Conservation (phyloP, 1,140 invertebrate species). For the Zaprionus kolodkinae region DNA sequence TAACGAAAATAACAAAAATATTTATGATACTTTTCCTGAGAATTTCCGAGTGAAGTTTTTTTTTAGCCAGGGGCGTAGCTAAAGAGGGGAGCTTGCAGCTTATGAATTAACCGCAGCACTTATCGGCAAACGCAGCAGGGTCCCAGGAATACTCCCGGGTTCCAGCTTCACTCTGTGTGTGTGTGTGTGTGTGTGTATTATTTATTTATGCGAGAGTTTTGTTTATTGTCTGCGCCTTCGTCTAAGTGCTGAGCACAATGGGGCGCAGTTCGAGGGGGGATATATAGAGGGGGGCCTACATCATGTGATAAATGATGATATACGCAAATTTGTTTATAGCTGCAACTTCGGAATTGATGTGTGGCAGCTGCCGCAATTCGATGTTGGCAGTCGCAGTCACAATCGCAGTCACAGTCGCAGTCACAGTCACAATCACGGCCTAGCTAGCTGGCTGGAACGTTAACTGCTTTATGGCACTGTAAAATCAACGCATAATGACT, state of each 20-base stretch:
- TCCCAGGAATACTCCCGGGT: background rate
- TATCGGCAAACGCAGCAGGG: conserved; percentile 42
- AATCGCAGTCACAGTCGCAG: conserved; percentile 3
- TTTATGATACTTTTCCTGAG: conserved; percentile 20
- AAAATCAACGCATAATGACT: conserved; percentile 73
- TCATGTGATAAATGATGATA: conserved; percentile 67
- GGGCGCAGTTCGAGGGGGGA: conserved; percentile 53
- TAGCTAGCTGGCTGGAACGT: conserved; percentile 34
- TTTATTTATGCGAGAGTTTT: conserved; percentile 58
- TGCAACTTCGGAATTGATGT: conserved; percentile 63
- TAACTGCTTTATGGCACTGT: conserved; percentile 61
- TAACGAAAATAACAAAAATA: conserved; percentile 11
- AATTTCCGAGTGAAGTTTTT: conserved; percentile 18
- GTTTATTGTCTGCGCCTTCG: conserved; percentile 45
- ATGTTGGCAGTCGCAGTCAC: background rate
- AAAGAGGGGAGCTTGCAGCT: conserved; percentile 1
- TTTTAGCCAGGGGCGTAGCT: background rate
- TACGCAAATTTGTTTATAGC: conserved; percentile 73
- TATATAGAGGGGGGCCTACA: conserved; percentile 4
- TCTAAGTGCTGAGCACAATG: conserved; percentile 57
- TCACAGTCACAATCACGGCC: too few species aligned
- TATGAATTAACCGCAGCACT: conserved; percentile 48
- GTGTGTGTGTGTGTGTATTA: conserved; percentile 12
- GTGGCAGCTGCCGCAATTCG: conserved; percentile 6
- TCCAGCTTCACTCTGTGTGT: conserved; percentile 17